Conservation (phyloP, 2,888 invertebrate species). For the Sesia apiformis region DNA sequence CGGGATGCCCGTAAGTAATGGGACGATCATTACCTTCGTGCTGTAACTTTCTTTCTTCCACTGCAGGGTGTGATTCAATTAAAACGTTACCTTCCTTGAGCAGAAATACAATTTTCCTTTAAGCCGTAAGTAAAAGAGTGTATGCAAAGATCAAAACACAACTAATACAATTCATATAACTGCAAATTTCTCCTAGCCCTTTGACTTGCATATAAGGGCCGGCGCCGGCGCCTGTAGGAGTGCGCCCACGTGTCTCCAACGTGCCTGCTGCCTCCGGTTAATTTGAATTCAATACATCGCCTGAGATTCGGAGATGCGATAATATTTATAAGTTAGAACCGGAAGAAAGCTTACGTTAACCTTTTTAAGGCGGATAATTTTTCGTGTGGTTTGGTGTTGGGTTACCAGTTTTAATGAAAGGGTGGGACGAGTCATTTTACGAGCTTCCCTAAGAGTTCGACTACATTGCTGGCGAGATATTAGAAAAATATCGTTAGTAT, state of each 20-base stretch:
- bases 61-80: neutral
- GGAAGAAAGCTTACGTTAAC: conserved; percentile 25
- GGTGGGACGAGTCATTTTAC: no score
- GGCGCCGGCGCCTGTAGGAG: conserved; percentile 33
- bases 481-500: no score
- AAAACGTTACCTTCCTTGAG: no score
- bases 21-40: conserved; percentile 19
- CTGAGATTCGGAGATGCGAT: conserved; percentile 33
- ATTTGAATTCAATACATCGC: conserved; percentile 58
- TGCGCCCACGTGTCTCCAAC: conserved; percentile 31
- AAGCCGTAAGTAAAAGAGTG: neutral
- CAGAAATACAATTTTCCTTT: no score
- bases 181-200: neutral
- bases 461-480: no score
- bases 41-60: conserved; percentile 28
- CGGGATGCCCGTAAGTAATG: conserved; percentile 17
- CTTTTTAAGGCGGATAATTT: neutral
- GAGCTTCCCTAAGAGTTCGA: no score
- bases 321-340: conserved; percentile 17
- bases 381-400: neutral
- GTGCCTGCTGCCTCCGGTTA: conserved; percentile 28
- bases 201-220: conserved; percentile 10
- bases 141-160: neutral
- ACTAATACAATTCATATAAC: neutral
- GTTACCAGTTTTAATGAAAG: neutral